Conservation (phyloP, 2,113 vertebrate species). For the Nasalis larvatus region DNA sequence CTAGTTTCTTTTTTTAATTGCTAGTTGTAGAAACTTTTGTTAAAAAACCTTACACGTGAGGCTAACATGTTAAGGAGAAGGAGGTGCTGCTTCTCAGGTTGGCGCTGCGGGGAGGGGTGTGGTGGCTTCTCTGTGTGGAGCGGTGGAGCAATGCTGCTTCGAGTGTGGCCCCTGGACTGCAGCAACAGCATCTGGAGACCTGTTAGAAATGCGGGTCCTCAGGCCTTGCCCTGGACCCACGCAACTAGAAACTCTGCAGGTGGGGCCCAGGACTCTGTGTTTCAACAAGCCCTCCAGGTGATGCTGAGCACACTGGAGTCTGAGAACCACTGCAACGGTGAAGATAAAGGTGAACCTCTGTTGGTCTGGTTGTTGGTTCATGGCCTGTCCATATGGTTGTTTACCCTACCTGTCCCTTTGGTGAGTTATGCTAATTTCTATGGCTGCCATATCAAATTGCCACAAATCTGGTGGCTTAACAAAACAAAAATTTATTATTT, state of each 20-base stretch:
- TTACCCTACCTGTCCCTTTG: background rate
- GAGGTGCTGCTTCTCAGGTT: background rate
- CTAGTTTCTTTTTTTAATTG: background rate
- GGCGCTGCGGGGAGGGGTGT: background rate
- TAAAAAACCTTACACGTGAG: background rate
- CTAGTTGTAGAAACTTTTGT: background rate
- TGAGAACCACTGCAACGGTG: background rate
- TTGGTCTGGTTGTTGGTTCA: background rate
- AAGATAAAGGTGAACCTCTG: background rate
- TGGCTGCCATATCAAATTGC: background rate
- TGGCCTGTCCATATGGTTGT: background rate
- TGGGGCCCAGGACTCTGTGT: background rate
- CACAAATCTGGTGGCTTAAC: background rate
- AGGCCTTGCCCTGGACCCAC: background rate
- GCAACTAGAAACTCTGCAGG: background rate
- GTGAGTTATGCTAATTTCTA: background rate
- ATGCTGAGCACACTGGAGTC: background rate
- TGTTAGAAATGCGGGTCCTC: background rate
- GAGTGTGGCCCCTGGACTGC: background rate
- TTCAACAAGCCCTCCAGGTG: background rate
- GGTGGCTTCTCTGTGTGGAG: background rate
- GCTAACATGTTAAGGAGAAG: background rate
- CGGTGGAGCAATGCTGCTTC: rapidly evolving
- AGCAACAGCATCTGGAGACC: background rate
- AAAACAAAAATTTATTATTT: background rate